Evolutionary conservation across 2,113 vertebrate species (phyloP), one percentile per base, ranked within the genome.

Genomic region (Prolemur simus): DNA sequence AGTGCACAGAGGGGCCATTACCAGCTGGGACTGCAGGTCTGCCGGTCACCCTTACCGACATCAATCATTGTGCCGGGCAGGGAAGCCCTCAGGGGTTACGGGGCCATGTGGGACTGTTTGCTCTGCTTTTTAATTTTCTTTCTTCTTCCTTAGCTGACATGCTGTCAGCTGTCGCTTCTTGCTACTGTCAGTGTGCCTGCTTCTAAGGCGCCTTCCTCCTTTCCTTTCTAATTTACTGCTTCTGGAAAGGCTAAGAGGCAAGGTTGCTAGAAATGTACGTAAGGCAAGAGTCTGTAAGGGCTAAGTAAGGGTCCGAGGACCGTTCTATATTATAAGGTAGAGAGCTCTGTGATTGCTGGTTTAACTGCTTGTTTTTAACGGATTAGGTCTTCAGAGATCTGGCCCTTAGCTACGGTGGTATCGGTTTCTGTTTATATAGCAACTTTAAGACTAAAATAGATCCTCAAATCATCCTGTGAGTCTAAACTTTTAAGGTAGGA

Each of bases 121-220:
- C 84, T 83, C 39, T 17, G 76, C 71, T 52, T 94, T 97, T 94
- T 90, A 52, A 94, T 95, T 95, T 91, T 90, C 88, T 92, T 54
- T 12, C 88, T 71, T 74, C 82, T 52, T 89, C 52, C 69, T 90
- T n/a, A 84, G 69, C 86, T 85, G 94, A 83, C 89, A 92, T 18
- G 85, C 81, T 94, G 93, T 93, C 95, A 87, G 74, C 85, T 89
- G 91, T 90, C 81, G n/a, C 64, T 45, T 95, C 93, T 94, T 39
- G 47, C 68, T 42, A 1, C 85, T 87, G 87, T 89, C 78, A 71
- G 18, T 18, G 27, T 27, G 34, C 71, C 87, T 37, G 39, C 60
- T 64, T 89, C 84, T 52, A 58, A 74, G 74, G 74, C 45, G 8
- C 76, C 39, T 63, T 69, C 34, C 49, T 78, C 20, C 45, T 82